Conservation (phyloP, 1,140 invertebrate genomes). For the Macrobrachium nipponense region DNA sequence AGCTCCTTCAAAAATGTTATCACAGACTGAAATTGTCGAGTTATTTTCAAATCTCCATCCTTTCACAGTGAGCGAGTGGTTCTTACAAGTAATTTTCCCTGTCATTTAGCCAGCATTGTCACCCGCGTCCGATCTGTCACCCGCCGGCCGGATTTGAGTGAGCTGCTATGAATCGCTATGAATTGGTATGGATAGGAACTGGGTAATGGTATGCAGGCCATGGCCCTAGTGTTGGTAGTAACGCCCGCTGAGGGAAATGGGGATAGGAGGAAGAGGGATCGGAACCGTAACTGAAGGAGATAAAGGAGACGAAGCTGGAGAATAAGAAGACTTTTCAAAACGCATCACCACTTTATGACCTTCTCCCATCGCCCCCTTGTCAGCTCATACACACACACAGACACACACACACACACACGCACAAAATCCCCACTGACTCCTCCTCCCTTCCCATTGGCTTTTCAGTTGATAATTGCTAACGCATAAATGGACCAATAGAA, state of each 20-base stretch:
- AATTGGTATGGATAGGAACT: background rate
- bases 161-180: constrained; percentile 2
- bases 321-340: background rate
- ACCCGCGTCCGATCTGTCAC: constrained; percentile 13
- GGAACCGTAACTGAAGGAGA: background rate
- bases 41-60: constrained; percentile 39
- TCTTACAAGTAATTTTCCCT: constrained; percentile 42
- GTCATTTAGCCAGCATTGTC: constrained; percentile 32
- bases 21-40: constrained; percentile 43
- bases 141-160: background rate
- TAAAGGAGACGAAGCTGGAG: background rate
- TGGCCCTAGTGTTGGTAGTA: background rate
- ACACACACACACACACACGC: constrained; percentile 16
- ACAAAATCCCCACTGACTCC: background rate
- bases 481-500: too few relatives aligned
- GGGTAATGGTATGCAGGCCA: constrained; percentile 11
- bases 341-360: too few relatives aligned
- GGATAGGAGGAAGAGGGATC: background rate
- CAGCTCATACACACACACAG: constrained; percentile 8
- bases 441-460: too few relatives aligned
- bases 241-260: background rate
- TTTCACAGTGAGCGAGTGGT: constrained; percentile 13
- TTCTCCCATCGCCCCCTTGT: too few relatives aligned
- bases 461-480: too few relatives aligned
- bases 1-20: constrained; percentile 48